Conservation (phyloP, 2,888 invertebrate genomes). For the Caradrina clavipalpis region DNA sequence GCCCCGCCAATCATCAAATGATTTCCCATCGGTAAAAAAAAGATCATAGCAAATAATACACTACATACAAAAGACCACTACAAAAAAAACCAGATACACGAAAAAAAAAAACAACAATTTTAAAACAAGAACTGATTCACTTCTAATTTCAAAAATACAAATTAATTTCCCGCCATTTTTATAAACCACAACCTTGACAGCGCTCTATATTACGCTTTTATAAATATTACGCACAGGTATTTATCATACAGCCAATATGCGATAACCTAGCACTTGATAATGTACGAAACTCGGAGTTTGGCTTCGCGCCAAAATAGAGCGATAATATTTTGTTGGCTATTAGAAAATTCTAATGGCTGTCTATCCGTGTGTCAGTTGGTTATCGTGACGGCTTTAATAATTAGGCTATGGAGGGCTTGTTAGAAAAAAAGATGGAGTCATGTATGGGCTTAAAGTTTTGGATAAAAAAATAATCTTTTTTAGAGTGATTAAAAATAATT, state of each 20-base stretch:
- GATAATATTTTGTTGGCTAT: slow-evolving; percentile 34
- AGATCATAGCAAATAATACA: no score
- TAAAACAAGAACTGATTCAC: slow-evolving; percentile 31
- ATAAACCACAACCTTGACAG: slow-evolving; percentile 55
- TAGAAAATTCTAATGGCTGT: slow-evolving; percentile 45
- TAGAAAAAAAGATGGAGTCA: slow-evolving; percentile 10
- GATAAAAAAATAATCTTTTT: no score
- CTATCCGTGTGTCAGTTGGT: slow-evolving; percentile 11
- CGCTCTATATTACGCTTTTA: slow-evolving; percentile 48
- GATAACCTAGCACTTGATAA: slow-evolving; percentile 65
- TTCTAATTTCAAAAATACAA: slow-evolving; percentile 15
- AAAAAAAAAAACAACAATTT: slow-evolving; percentile 8
- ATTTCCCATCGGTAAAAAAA: no score
- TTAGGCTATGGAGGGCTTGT: neutral
- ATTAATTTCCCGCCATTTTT: slow-evolving; percentile 50
- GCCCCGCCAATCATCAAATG: no score
- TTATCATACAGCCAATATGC: slow-evolving; percentile 61
- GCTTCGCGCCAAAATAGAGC: slow-evolving; percentile 47
- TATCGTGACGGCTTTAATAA: slow-evolving; percentile 10
- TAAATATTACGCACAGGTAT: slow-evolving; percentile 60
- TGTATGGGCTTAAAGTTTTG: no score
- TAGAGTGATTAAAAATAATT: no score
- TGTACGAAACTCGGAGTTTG: slow-evolving; percentile 52
- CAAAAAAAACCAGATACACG: neutral
- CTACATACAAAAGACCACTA: no score